Evolutionary conservation across 1,140 invertebrate genomes (phyloP), one percentile per base, ranked within the genome.

Genomic region (Bombus waltoni): DNA sequence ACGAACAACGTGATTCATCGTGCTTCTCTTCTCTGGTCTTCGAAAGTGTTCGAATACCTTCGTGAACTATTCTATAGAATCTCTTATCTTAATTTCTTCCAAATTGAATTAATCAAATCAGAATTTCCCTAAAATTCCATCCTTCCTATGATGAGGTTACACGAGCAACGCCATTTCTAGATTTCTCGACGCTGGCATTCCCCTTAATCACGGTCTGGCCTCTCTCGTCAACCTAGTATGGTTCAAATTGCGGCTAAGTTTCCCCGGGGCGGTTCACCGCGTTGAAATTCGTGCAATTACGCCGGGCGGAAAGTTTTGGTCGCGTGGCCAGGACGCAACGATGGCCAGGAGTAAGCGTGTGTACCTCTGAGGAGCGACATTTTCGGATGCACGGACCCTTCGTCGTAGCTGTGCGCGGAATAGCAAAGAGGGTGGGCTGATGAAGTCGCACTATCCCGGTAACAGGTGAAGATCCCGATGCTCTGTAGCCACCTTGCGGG

Each of bases 231-330:
- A 89, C 81, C 13, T 5, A 89, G 85, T 84, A 87, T 89, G 88
- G 89, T 91, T 76, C 88, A 90, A 92, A 92, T 93, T 92, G 87
- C 92, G 78, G 84, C 84, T 71, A 93, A 94, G 90, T 93, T 94
- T 93, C 87, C 76, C 78, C 44, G 75, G 66, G 86, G 86, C 42
- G 79, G 76, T 77, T 88, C 70, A 84, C 89, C 79, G 81, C 82
- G 90, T 90, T 90, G 89, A 93, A 93, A 92, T 93, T 93, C 80
- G 75, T 87, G 86, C 87, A 92, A 93, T 93, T 93, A 93, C 74
- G 89, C 87, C 72, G 74, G 76, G 65, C 79, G 62, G 82, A 89
- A 89, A 92, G 88, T 91, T 93, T 85, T 66, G 42, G 40, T 6
- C 53, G 32, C 42, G 66, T 47, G 38, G 4, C 22, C 66, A 77